Evolutionary conservation across 2,113 vertebrate species (phyloP), one percentile per base, ranked within the genome.

Genomic region (Fulmarus glacialis): DNA sequence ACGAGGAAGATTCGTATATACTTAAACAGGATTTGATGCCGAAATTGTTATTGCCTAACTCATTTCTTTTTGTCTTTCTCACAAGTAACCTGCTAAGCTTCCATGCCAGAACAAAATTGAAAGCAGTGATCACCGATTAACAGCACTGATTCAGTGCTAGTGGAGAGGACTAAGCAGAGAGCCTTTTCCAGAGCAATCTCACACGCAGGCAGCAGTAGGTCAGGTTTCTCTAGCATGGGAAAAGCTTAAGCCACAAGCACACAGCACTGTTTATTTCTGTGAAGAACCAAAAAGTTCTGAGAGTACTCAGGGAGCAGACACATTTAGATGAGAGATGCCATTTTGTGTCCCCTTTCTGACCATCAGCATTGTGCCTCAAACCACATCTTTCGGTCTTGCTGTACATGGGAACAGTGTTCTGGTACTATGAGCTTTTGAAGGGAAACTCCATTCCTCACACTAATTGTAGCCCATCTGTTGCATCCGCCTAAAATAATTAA

Each of bases 401-500:
- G 55, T 24, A 32, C n/a, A 16, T 87, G 85, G 79, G 62, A 94
- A 50, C 86, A 68, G 53, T 5, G 15, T 43, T 38, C 60, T 92
- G 88, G 64, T 10, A 21, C 8, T 2, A 5, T 1, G 22, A 58
- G 68, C 52, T 71, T 91, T 64, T 16, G 56, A 87, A 94, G 45
- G 34, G 34, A 52, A 56, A n/a, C 63, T 59, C 74, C 62, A 56
- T 15, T 48, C 72, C 72, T 81, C 52, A 89, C 81, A 16, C 45
- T 91, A 97, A 98, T 97, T 96, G 74, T 87, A 87, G 71, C 55
- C 42, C 68, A 43, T 67, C 63, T 56, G 14, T 8, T 52, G 91
- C 47, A 84, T 72, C 80, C 78, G 4, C 93, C 95, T 74, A 82
- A 70, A 93, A 89, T 97, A 95, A 96, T 92, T 16, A 87, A 83